Evolutionary conservation across 2,888 invertebrate genomes (phyloP), one percentile per base, ranked within the genome.

Genomic region (Hybos culiciformis): DNA sequence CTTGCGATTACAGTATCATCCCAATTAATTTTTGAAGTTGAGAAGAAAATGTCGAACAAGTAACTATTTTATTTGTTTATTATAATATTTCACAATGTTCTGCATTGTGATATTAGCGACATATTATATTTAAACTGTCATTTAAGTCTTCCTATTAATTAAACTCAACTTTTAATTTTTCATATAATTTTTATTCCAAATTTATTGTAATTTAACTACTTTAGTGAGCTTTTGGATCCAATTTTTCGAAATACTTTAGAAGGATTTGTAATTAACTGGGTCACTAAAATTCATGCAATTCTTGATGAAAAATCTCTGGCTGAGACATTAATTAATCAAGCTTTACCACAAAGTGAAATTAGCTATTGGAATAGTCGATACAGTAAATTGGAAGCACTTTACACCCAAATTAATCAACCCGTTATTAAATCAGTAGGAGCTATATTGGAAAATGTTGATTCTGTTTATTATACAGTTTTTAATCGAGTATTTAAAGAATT

Each of bases 201-300:
- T n/a, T n/a, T n/a, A n/a, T n/a, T n/a, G n/a, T n/a, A n/a, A n/a
- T n/a, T n/a, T n/a, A n/a, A n/a, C n/a, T n/a, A n/a, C n/a, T n/a
- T n/a, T n/a, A n/a, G n/a, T n/a, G n/a, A n/a, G n/a, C n/a, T n/a
- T n/a, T n/a, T n/a, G n/a, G n/a, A 60, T 18, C 41, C 52, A 0
- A 60, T 61, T 44, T 59, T 63, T 45, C 57, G 55, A 57, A 80
- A 81, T 42, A 76, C 82, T 42, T 78, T 92, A 42, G 93, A 94
- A 66, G 83, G 82, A 39, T 80, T 84, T 42, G 75, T 92, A 15
- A 86, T 88, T 52, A 88, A 87, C 60, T 94, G 93, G 93, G 78
- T 83, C 6, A 71, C 74, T 32, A 83, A 85, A 66, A 80, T 88
- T 42, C 78, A 80, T 49, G 59, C 59, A 37, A 59, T 63, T 39